phyloP scores from a whole-genome alignment of 2,888 invertebrate genomes.

The Amphipyra berbera region DNA sequence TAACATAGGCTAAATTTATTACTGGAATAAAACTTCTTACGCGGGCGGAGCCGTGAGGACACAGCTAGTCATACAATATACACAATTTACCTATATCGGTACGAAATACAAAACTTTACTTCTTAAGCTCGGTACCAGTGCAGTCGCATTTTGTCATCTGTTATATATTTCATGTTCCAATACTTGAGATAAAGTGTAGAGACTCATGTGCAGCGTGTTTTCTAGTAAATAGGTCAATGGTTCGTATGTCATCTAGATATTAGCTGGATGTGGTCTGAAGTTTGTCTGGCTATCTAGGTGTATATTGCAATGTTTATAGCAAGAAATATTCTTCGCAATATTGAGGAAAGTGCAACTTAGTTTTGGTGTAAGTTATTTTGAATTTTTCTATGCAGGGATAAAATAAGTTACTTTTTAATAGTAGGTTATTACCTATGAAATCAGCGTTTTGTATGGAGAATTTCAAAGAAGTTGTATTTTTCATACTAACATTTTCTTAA shows the following conservation, averaged over 20 bases:
- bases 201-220: conserved; percentile 25
- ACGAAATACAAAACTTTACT: conserved; percentile 41
- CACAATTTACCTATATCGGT: conserved; percentile 29
- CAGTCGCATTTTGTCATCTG: conserved; percentile 18
- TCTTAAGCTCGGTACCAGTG: conserved; percentile 1
- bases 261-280: conserved; percentile 19
- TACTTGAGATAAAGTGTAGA: conserved; percentile 25
- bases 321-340: neutral
- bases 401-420: too few species aligned
- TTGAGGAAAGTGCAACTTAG: neutral
- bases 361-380: too few species aligned
- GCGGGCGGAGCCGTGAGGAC: too few species aligned
- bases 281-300: conserved; percentile 1
- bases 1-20: too few species aligned
- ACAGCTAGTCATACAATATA: conserved; percentile 39
- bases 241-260: conserved; percentile 21
- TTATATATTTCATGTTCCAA: conserved; percentile 18
- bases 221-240: conserved; percentile 24
- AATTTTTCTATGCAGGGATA: too few species aligned
- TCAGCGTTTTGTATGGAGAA: too few species aligned
- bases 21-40: too few species aligned
- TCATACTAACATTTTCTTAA: too few species aligned
- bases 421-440: too few species aligned
- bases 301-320: conserved; percentile 8
- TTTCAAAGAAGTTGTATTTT: too few species aligned